Base-by-base conservation (phyloP, 1,140 invertebrate species). In the Stegodyphus mimosarum region DNA sequence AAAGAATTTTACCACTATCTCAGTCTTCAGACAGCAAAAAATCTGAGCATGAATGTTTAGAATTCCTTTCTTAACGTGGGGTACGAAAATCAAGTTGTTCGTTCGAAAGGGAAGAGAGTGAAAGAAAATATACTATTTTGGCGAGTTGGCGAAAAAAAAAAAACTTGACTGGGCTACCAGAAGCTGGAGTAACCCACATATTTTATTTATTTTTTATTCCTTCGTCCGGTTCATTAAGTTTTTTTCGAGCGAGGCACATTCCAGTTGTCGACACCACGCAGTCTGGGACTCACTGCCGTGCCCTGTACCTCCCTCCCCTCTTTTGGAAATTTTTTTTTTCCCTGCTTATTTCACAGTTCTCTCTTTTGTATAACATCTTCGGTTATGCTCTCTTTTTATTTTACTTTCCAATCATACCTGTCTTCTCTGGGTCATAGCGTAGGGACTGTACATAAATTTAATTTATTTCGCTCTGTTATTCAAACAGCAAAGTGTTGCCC, bases 231-330 rank as follows among this genome's bases (percentile, higher is more conserved):
- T 84, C 81, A 84, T 84, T 84, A 84, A 84, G 81, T 76, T 81
- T 67, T 84, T 84, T 84, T 84, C 72, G 51, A 64, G 69, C 71
- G 70, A 51, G 50, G 60, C 71, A 63, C 81, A 84, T 84, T 84
- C 81, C 81, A 84, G 18, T 84, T 84, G 81, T 84, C 81, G 81
- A 84, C 81, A 84, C 81, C 80, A 84, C 81, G 81, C 81, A 84
- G 81, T 84, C 81, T 83, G 81, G 81, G 64, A 50, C 73, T 49
- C 80, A 67, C 6, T 60, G 18, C 51, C 33, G 33, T 33, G 33
- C 33, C 33, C 33, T 33, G n/a, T 33, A 33, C 33, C 55, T 81
- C 49, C 78, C 70, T 67, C 78, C 55, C 6, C 6, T 33, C 33
- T 51, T 33, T 49, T 53, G 17, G 18, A 67, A 48, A 52, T 52